Base-by-base conservation (phyloP, 2,797 vertebrate species). In the Pseudomugil tenellus region DNA sequence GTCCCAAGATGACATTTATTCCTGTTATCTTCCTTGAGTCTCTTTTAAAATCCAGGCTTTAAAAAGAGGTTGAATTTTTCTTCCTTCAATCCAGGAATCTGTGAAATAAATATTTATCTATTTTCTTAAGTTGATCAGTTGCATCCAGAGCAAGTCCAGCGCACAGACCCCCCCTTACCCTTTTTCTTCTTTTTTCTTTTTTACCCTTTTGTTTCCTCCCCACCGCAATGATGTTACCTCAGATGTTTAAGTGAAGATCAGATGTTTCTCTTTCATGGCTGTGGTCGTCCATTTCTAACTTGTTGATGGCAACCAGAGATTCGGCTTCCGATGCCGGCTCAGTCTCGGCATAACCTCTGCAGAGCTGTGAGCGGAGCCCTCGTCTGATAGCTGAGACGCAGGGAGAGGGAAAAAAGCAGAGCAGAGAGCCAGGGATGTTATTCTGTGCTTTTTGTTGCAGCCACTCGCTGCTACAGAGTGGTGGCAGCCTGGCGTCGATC, bases 381-480 rank as follows among this genome's bases (percentile, higher is more conserved):
- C 94, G 92, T 96, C 96, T 95, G 95, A 93, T 91, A 91, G 94
- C 95, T 84, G 94, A 95, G 95, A 94, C 89, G 90, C 94, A 91
- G 95, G 92, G 93, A 95, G 95, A 95, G 94, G 89, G 84, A 82
- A 93, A n/a, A 91, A 89, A 91, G 85, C 89, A 74, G 90, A 92
- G 91, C 89, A 66, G 79, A 81, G 87, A 92, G 88, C 83, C 88
- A 26, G 89, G 78, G 91, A 93, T 93, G 93, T 93, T 93, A 92
- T 94, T 92, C 93, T 95, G 95, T 95, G 96, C 96, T 97, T 96
- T 96, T 96, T 95, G 95, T 96, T 96, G 97, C 94, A 95, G 95
- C 95, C 96, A 96, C 96, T 96, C 96, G 94, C 95, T 95, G 96
- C 97, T 96, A 96, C 97, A 98, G 97, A 97, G 93, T 95, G 94